These are phyloP conservation scores for Lagria hirta DNA, from an alignment of 2,888 invertebrate genomes.

Conservation along the genomic window DNA sequence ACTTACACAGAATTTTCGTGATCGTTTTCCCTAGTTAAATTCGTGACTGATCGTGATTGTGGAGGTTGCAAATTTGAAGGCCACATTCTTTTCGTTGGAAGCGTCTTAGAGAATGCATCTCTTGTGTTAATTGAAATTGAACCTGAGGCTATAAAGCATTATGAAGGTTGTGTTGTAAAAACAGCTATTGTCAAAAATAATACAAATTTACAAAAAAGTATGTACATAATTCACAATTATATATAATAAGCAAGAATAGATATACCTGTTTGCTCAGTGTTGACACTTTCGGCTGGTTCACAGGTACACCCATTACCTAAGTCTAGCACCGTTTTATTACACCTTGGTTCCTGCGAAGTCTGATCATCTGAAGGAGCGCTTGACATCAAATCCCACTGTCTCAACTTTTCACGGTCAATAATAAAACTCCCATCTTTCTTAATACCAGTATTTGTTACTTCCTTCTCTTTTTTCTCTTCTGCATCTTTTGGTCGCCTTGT, in stretches of 20 bases:
- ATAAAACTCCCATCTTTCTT: slow-evolving; percentile 49
- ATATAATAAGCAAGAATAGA: slow-evolving; percentile 32
- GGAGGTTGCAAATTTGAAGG: slow-evolving; percentile 37
- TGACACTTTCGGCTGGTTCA: slow-evolving; percentile 39
- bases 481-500: slow-evolving; percentile 45
- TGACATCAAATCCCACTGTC: slow-evolving; percentile 88
- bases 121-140: slow-evolving; percentile 50
- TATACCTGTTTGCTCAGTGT: slow-evolving; percentile 48
- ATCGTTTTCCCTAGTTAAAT: slow-evolving; percentile 28
- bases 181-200: slow-evolving; percentile 17
- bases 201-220: slow-evolving; percentile 34
- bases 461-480: slow-evolving; percentile 55
- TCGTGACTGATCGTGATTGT: slow-evolving; percentile 44
- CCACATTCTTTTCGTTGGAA: slow-evolving; percentile 44
- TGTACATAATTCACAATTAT: slow-evolving; percentile 38
- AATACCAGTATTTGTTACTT: slow-evolving; percentile 52
- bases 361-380: slow-evolving; percentile 61
- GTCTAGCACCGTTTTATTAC: slow-evolving; percentile 48
- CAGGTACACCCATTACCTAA: slow-evolving; percentile 41
- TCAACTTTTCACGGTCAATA: slow-evolving; percentile 81
- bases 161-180: slow-evolving; percentile 14
- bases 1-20: slow-evolving; percentile 23
- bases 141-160: slow-evolving; percentile 49
- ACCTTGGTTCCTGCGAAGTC: slow-evolving; percentile 42
- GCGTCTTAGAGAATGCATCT: slow-evolving; percentile 47